A percentile compares a stretch with the other conserved stretches of the same genome.
Conservation (phyloP, 1,140 invertebrate species). For the Gonioctena quinquepunctata region DNA sequence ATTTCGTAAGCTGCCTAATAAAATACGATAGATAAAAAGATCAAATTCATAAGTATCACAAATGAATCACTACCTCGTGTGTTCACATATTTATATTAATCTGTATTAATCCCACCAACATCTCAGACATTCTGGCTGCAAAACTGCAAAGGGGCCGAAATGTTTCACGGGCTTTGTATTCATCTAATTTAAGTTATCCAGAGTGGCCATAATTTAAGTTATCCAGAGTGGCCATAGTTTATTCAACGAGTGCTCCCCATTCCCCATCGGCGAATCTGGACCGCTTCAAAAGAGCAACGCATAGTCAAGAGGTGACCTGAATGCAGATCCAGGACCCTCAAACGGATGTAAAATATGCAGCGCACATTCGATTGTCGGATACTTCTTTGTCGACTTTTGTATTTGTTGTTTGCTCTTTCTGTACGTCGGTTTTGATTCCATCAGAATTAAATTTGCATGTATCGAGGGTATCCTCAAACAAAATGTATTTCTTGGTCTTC, state of each 20-base stretch:
- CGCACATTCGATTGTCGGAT: slow-evolving; percentile 31
- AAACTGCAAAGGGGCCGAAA: too few relatives aligned
- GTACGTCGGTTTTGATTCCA: slow-evolving; percentile 32
- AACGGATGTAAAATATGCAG: slow-evolving; percentile 39
- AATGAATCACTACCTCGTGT: too few relatives aligned
- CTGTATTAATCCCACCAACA: too few relatives aligned
- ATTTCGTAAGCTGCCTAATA: too few relatives aligned
- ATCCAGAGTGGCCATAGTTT: slow-evolving; percentile 21
- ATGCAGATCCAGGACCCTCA: slow-evolving; percentile 33
- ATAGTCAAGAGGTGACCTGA: slow-evolving; percentile 21
- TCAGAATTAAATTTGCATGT: slow-evolving; percentile 38
- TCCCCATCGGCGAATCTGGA: slow-evolving; percentile 9
- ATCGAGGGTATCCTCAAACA: slow-evolving; percentile 17
- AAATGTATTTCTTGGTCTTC: slow-evolving; percentile 2
- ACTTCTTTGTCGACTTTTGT: slow-evolving; percentile 32
- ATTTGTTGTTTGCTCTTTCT: slow-evolving; percentile 31
- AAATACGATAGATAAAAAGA: too few relatives aligned
- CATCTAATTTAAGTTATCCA: slow-evolving; percentile 24
- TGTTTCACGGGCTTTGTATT: not conserved
- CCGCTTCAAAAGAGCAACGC: slow-evolving; percentile 35
- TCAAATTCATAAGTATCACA: too few relatives aligned
- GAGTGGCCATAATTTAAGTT: slow-evolving; percentile 23
- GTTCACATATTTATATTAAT: too few relatives aligned
- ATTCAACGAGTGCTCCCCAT: slow-evolving; percentile 11
- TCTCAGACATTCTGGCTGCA: too few relatives aligned